phyloP scores from a whole-genome alignment of 2,113 vertebrate species.

The Rhinopithecus roxellana region DNA sequence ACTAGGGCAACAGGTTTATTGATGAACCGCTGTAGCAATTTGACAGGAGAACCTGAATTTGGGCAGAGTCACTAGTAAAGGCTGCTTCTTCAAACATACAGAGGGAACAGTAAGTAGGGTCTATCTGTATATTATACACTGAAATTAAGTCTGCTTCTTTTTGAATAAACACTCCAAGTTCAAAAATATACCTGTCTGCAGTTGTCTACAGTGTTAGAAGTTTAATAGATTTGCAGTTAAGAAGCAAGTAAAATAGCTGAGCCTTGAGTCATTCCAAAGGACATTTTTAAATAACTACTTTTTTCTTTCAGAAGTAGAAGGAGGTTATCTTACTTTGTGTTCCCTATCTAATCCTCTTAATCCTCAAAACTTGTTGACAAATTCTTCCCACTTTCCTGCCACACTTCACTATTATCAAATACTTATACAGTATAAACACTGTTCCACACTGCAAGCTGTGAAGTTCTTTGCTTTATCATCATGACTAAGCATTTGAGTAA shows the following conservation, averaged over 20 bases:
- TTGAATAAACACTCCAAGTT: background rate
- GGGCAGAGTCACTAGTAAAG: background rate
- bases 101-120: background rate
- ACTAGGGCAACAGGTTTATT: background rate
- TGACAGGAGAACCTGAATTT: constrained; percentile 15
- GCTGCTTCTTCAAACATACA: constrained; percentile 13
- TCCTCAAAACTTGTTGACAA: constrained; percentile 60
- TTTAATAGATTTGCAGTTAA: constrained; percentile 40
- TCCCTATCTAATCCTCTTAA: constrained; percentile 54
- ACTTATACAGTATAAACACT: constrained; percentile 35
- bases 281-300: background rate
- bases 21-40: constrained; percentile 13
- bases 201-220: background rate
- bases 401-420: constrained; percentile 57
- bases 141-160: constrained; percentile 49
- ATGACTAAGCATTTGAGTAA: constrained; percentile 69
- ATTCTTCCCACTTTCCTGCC: constrained; percentile 55
- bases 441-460: constrained; percentile 19
- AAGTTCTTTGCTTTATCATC: constrained; percentile 65
- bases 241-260: constrained; percentile 33
- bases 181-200: constrained; percentile 26
- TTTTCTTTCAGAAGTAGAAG: constrained; percentile 29
- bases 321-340: constrained; percentile 18
- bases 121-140: background rate
- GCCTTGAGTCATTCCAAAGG: constrained; percentile 32